phyloP scores from a whole-genome alignment of 2,797 vertebrate species.

The Steatocranus sp. region DNA sequence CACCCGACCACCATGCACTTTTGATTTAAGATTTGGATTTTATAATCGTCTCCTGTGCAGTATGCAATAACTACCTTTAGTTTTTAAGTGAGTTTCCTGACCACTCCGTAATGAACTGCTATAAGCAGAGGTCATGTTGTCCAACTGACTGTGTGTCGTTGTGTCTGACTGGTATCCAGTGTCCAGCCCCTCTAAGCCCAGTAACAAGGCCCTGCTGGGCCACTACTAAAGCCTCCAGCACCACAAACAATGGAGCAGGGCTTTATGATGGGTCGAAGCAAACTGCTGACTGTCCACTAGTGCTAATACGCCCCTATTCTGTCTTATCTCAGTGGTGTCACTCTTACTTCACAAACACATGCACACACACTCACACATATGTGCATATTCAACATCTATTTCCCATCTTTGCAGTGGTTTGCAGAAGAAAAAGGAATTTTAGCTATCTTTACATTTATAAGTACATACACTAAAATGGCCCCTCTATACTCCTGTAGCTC shows the following conservation, averaged over 20 bases:
- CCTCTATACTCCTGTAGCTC: not conserved
- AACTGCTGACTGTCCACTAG: constrained; percentile 79
- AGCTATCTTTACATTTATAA: constrained; percentile 22
- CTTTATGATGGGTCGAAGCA: constrained; percentile 64
- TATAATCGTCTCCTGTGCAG: not conserved
- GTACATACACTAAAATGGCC: not conserved
- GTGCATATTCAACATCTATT: not conserved
- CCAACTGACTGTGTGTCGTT: not conserved
- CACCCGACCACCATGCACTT: not conserved
- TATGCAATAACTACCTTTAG: not conserved
- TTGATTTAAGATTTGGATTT: not conserved
- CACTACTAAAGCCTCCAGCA: constrained; percentile 66
- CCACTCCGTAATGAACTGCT: not conserved
- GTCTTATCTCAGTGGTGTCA: constrained; percentile 49
- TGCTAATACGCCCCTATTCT: constrained; percentile 71
- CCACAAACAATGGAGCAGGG: constrained; percentile 70
- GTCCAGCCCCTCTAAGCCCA: constrained; percentile 71
- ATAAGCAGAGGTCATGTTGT: not conserved
- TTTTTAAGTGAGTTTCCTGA: not conserved
- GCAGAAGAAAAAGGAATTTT: constrained; percentile 9
- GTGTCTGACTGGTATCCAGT: constrained; percentile 65
- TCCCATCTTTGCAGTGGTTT: not conserved
- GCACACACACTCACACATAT: not conserved
- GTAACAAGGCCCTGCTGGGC: constrained; percentile 67
- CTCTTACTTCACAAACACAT: constrained; percentile 9